Conservation (phyloP, 2,113 vertebrate species). For the Hydrochoerus hydrochaeris region DNA sequence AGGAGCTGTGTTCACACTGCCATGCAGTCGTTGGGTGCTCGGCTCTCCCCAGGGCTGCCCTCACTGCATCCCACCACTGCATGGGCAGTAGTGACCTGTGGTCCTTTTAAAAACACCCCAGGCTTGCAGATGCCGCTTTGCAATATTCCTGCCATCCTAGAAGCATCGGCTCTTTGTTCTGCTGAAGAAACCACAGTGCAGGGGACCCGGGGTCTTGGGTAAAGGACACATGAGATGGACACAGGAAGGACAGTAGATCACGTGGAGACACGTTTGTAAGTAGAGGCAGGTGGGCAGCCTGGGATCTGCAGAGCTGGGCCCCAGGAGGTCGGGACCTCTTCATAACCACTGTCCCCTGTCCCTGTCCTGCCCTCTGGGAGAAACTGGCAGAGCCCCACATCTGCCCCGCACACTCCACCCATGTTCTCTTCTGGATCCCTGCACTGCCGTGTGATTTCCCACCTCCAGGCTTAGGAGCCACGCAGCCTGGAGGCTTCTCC, state of each 20-base stretch:
- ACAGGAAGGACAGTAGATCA: neutral
- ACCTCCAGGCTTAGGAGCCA: neutral
- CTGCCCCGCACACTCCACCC: accelerated
- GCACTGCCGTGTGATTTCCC: accelerated
- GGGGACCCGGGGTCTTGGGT: neutral
- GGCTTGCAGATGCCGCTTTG: accelerated
- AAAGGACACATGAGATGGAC: neutral
- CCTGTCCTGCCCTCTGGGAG: neutral
- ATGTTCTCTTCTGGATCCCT: neutral
- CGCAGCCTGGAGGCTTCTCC: too few species aligned
- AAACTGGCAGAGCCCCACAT: too few species aligned
- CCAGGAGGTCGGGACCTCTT: too few species aligned
- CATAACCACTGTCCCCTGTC: accelerated
- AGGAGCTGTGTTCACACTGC: accelerated
- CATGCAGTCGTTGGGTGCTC: accelerated
- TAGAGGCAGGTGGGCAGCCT: too few species aligned
- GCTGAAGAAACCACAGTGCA: neutral
- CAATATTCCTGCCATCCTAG: accelerated
- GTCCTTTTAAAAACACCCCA: accelerated
- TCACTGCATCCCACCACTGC: neutral
- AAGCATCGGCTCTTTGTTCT: neutral
- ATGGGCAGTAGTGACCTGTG: accelerated
- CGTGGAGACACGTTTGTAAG: neutral
- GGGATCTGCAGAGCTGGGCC: neutral
- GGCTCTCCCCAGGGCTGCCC: neutral